These are phyloP conservation scores for Spermophilus dauricus DNA, from an alignment of 2,113 vertebrate species.

Conservation along the genomic window DNA sequence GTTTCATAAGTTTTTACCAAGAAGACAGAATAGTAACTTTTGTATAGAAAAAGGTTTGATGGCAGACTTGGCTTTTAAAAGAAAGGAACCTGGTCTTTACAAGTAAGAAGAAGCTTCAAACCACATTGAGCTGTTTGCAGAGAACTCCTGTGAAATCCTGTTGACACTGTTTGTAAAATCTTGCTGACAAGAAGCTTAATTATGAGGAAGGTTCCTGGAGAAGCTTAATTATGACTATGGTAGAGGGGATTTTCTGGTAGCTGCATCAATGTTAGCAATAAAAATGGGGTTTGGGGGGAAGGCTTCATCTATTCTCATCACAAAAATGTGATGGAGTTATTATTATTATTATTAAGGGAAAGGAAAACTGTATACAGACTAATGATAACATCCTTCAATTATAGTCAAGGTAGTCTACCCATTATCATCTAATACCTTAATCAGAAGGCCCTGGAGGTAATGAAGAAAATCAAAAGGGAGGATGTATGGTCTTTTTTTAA, in stretches of 20 bases:
- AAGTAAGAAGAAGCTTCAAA: too few relatives aligned
- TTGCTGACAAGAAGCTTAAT: conserved; percentile 87
- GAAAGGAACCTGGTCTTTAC: too few relatives aligned
- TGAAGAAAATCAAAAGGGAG: conserved; percentile 82
- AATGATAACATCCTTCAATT: conserved; percentile 85
- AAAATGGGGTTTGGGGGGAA: conserved; percentile 86
- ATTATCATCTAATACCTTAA: conserved; percentile 78
- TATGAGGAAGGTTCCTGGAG: conserved; percentile 58
- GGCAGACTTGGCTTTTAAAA: too few relatives aligned
- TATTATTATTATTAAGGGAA: not conserved
- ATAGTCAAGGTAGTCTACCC: conserved; percentile 81
- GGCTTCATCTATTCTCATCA: conserved; percentile 90
- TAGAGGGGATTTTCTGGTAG: too few relatives aligned
- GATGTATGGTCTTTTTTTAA: conserved; percentile 85
- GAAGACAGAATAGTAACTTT: too few relatives aligned
- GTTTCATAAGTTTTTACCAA: too few relatives aligned
- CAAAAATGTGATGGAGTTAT: conserved; percentile 88
- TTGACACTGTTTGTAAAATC: too few relatives aligned
- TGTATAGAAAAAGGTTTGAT: too few relatives aligned
- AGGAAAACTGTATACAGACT: conserved; percentile 78
- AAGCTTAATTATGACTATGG: too few relatives aligned
- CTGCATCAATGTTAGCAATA: conserved; percentile 87
- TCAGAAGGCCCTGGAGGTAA: conserved; percentile 86
- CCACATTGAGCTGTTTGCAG: too few relatives aligned
- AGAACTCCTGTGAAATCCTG: too few relatives aligned